Evolutionary conservation across 1,140 invertebrate genomes (phyloP), one percentile per base, ranked within the genome.

Genomic region (Conopomorpha cramerella): DNA sequence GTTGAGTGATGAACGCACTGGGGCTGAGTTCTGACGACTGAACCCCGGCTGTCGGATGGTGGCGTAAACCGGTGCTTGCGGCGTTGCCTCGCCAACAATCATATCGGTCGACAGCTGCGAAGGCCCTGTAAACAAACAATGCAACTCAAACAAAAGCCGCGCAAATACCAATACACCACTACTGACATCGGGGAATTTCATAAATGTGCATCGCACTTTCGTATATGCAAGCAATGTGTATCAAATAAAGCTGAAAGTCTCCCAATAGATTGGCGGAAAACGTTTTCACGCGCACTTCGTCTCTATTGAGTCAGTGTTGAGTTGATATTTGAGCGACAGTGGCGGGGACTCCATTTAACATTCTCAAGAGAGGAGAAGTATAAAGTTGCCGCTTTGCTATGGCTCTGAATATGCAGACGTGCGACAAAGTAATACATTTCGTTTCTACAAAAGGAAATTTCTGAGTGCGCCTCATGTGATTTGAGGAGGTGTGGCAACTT

Each of bases 51-150:
- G 58, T 27, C 62, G 45, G 42, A 68, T 68, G 4, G 62, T 68
- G 7, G 71, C 61, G 33, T 67, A 71, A 0, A 77, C 63, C 2
- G 67, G 68, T 8, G 65, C 55, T 46, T 78, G 74, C 3, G 66
- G 72, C 6, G 57, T 67, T 4, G 67, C 59, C 48, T 51, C 48
- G n/a, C 50, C 60, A 27, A 35, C 47, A 46, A 62, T 59, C 34
- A 64, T 45, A 38, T 77, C 71, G 10, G 68, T 49, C 13, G 74
- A 45, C 16, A 78, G 42, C 34, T 78, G 74, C 1, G 72, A 77
- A 8, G 74, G 71, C 36, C 74, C 77, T 79, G 66, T 41, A 77
- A 77, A 43, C 47, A 57, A 60, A 38, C 31, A 45, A 35, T 36
- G 28, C 11, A n/a, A n/a, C n/a, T n/a, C n/a, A n/a, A n/a, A n/a